Percentiles rank a stretch among this genome's conserved stretches.
phyloP scores from a whole-genome alignment of 2,113 vertebrate genomes.

The Piaya cayana region DNA sequence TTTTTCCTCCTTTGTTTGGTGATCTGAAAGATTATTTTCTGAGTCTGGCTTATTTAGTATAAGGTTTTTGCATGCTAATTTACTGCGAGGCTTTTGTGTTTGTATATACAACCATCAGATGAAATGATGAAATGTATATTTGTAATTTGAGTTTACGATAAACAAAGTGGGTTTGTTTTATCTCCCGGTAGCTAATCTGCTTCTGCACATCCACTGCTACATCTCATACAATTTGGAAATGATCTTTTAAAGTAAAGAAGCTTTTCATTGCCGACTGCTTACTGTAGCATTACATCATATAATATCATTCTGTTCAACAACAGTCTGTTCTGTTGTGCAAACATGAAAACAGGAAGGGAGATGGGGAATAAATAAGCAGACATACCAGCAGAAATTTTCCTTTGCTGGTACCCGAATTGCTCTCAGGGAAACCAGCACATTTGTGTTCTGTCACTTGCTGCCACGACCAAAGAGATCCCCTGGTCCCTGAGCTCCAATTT shows the following conservation, averaged over 20 bases:
- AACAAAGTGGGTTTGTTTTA: background rate
- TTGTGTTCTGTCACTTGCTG: slow-evolving; percentile 30
- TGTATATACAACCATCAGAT: background rate
- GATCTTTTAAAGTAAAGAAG: background rate
- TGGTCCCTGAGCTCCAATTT: slow-evolving; percentile 22
- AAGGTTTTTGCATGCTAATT: background rate
- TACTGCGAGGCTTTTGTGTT: background rate
- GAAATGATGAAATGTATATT: background rate
- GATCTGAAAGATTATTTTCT: background rate
- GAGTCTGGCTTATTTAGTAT: background rate
- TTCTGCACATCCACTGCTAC: background rate
- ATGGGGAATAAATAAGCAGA: slow-evolving; percentile 15
- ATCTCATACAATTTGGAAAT: background rate
- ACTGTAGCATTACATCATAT: background rate
- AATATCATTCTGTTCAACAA: background rate
- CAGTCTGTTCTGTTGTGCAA: background rate
- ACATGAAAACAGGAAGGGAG: background rate
- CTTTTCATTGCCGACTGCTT: background rate
- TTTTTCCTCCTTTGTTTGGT: background rate
- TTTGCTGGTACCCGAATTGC: background rate
- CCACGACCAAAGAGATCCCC: slow-evolving; percentile 9
- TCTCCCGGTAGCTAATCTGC: background rate
- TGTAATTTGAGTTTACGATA: background rate
- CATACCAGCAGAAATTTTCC: background rate
- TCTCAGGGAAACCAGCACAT: slow-evolving; percentile 16